A percentile compares a stretch with the other conserved stretches of the same genome.
Conservation (phyloP, 2,888 invertebrate species). For the Empis livida region DNA sequence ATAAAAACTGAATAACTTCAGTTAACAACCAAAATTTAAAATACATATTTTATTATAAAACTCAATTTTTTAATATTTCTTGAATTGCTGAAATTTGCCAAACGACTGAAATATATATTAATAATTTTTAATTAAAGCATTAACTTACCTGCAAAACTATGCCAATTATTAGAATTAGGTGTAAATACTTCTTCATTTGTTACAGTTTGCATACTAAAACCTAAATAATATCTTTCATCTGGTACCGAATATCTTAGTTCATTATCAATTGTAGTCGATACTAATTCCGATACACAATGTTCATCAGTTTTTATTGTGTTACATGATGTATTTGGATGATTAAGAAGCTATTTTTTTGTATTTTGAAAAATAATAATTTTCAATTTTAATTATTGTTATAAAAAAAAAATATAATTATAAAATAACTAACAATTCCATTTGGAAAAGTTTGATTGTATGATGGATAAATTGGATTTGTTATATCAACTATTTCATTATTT, state of each 20-base stretch:
- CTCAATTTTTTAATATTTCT: no score
- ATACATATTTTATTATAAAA: no score
- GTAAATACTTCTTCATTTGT: slow-evolving; percentile 17
- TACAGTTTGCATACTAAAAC: slow-evolving; percentile 19
- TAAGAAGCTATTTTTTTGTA: slow-evolving; percentile 16
- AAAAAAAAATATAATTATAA: not conserved
- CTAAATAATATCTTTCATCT: slow-evolving; percentile 19
- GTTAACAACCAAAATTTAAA: no score
- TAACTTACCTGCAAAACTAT: slow-evolving; percentile 23
- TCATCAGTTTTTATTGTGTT: slow-evolving; percentile 8
- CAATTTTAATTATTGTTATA: not conserved
- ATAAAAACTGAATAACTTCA: no score
- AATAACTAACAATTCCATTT: slow-evolving; percentile 10
- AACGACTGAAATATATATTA: no score
- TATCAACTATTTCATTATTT: slow-evolving; percentile 2
- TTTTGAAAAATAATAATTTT: not conserved
- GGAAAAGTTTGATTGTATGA: slow-evolving; percentile 12
- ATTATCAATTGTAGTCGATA: slow-evolving; percentile 12
- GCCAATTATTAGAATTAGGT: slow-evolving; percentile 13
- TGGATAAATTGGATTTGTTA: slow-evolving; percentile 12
- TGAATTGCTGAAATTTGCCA: no score
- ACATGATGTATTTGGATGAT: slow-evolving; percentile 21
- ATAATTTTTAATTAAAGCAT: no score
- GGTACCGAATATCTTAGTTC: slow-evolving; percentile 14
- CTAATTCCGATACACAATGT: slow-evolving; percentile 17